Percentiles rank a stretch among this genome's conserved stretches.
Evolutionary conservation across 23 tunicate species (phyloP).

Genomic region (Pegea sp.): DNA sequence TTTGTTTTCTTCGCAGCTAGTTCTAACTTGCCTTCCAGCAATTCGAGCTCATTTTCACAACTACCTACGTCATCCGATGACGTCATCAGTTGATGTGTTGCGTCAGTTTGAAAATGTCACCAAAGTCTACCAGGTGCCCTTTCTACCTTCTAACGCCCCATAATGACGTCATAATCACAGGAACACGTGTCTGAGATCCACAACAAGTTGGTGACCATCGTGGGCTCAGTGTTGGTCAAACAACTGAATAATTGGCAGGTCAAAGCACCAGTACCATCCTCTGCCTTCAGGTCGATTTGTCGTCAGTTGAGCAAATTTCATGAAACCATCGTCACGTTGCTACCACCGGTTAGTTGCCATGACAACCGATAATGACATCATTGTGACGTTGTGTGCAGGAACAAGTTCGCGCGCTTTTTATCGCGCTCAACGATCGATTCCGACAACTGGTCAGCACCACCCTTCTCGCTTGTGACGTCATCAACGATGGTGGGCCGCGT

Average conservation of each 20-base stretch:
- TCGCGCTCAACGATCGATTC: conserved; percentile 11
- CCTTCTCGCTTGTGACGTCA: conserved; percentile 14
- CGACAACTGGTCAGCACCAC: conserved; percentile 3
- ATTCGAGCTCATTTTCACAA: conserved; percentile 25
- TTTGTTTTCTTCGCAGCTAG: conserved; percentile 31
- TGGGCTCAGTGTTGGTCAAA: conserved; percentile 24
- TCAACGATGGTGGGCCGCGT: conserved; percentile 71
- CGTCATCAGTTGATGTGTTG: conserved; percentile 8
- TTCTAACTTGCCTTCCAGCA: conserved; percentile 42
- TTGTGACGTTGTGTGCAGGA: conserved; percentile 3
- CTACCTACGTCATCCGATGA: conserved; percentile 12
- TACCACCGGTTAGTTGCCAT: conserved; percentile 18
- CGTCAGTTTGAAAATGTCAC: conserved; percentile 65
- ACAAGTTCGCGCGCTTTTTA: conserved; percentile 23
- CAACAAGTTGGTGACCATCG: conserved; percentile 32
- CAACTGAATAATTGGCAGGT: conserved; percentile 60
- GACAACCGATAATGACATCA: neutral
- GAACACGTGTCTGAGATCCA: conserved; percentile 59
- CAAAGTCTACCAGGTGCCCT: conserved; percentile 53
- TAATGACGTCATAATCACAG: conserved; percentile 2
- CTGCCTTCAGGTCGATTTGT: conserved; percentile 26
- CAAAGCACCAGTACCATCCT: conserved; percentile 77
- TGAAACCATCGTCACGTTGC: conserved; percentile 29
- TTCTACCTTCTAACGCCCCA: neutral
- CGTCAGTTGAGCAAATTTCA: conserved; percentile 55